Evolutionary conservation across 2,888 invertebrate genomes (phyloP), one percentile per base, ranked within the genome.

Genomic region (Entomobrya proxima): DNA sequence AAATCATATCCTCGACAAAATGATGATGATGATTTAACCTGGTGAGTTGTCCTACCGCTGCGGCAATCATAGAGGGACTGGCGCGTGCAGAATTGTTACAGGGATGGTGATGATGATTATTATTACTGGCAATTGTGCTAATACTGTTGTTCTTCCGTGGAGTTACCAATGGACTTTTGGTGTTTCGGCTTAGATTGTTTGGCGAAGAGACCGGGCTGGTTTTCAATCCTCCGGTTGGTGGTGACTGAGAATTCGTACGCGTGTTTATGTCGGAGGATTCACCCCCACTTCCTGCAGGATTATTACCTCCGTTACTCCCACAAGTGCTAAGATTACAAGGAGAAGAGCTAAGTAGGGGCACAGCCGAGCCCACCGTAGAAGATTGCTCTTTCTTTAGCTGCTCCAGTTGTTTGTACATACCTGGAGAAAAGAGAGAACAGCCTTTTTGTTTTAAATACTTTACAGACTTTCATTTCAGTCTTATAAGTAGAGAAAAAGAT

Each of bases 341-440:
- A 24, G 84, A 77, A 75, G 77, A 72, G 15, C 87, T 76, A 52
- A 76, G 27, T 7, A 21, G 52, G 58, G 58, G 27, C 3, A 47
- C 47, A 15, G 32, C 35, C 35, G 58, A 30, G 30, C n/a, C 15
- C 27, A 64, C 47, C 9, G 74, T 76, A 55, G 77, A 24, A 52
- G 74, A 85, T 72, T 87, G 88, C 94, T 90, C 95, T 91, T 95
- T 95, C 91, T 95, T 95, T 93, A 95, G 93, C 90, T 94, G 94
- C 91, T 95, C 95, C 90, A 95, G 92, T 91, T 95, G 95, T 90
- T 94, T 93, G 89, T 94, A 93, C 95, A 95, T 95, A 15, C 95
- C 95, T 95, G 27, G 30, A 81, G 47, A 61, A 24, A 50, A 47
- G 27, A 82, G 50, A 61, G 32, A 30, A 69, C 27, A 69, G 37